Evolutionary conservation across 30 jellyfish, hydroid and myxozoan genomes (phyloP), one percentile per base, ranked within the genome.

Genomic region (Rhopilema esculentum): DNA sequence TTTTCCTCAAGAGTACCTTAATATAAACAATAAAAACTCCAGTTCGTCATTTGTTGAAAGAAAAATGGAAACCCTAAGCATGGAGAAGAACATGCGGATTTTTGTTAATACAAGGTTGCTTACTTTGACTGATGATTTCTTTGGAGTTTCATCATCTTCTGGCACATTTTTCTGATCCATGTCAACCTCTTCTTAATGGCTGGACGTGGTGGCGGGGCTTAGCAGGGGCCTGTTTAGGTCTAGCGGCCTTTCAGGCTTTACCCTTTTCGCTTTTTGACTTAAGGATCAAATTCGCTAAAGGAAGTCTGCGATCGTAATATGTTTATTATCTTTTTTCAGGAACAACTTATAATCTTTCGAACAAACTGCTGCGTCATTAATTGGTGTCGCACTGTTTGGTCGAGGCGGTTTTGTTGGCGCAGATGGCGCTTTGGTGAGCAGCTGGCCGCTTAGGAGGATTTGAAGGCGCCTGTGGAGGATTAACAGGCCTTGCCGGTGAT

Each of bases 231-330:
- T 27, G 69, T 61, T 64, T 88, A 0, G 96, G 91, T 0, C 97
- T 93, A 51, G 90, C 75, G 98, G 94, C 65, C 96, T 69, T 32
- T 70, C 91, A 22, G 96, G 98, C 64, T 91, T 86, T 72, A 51
- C 24, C 20, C 52, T 27, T 68, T 85, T 15, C 77, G 57, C 65
- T 21, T 57, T 26, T 75, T 49, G 48, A 48, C 32, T 4, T 73
- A 78, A 1, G 94, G 88, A 25, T 79, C 97, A 29, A 81, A 88
- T 66, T 79, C 88, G 69, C 85, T 72, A 24, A 73, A 65, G n/a
- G 91, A 79, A 0, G 97, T 65, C 40, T 88, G 78, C 33, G 94
- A 75, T 23, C 65, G 61, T 32, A 73, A 49, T 6, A 32, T 23
- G 48, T 16, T 28, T 12, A 40, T 12, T 29, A 29, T 74, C 97